Evolutionary conservation across 2,797 vertebrate genomes (phyloP), one percentile per base, ranked within the genome.

Genomic region (Staurois parvus): DNA sequence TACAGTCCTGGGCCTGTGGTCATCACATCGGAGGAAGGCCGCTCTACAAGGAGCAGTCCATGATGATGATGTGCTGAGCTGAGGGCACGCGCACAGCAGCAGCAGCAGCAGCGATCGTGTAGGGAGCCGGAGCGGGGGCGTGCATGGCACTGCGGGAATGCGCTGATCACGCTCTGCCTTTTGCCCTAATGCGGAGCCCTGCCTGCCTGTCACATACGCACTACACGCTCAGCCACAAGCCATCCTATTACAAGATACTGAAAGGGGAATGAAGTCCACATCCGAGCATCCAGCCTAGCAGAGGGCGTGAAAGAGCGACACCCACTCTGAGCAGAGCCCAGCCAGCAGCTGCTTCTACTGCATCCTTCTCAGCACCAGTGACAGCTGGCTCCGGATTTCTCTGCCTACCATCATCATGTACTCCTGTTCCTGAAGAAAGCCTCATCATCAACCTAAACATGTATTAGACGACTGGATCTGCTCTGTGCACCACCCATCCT

Each of bases 121-220:
- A n/a, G n/a, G n/a, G 32, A 29, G 42, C 17, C 4, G 19, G 30
- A 24, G 30, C 30, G 5, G 30, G 75, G 13, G 21, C 75, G 32
- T n/a, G 75, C 21, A 19, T 26, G 15, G 15, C 4, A 13, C 40
- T n/a, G 19, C 64, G 66, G 28, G 29, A 30, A 48, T 67, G 78
- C 78, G 78, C 78, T 69, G 42, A 59, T 24, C 52, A 24, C 3
- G 42, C 42, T 69, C 42, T 30, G 72, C 67, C 77, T 32, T 77
- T 75, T 84, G 83, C 83, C 75, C 83, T 84, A 84, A 84, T 84
- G 83, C 83, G 83, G 83, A 72, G 83, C 75, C 52, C 75, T 72
- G 75, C 40, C 67, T 78, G 76, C 76, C 68, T 78, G 68, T 78
- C 75, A 85, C 76, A 72, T 28, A 66, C 73, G 21, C 56, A 26